Percentiles rank a stretch among this genome's conserved stretches.
phyloP scores from a whole-genome alignment of 2,797 vertebrate genomes.

The Ctenopoma multispine region DNA sequence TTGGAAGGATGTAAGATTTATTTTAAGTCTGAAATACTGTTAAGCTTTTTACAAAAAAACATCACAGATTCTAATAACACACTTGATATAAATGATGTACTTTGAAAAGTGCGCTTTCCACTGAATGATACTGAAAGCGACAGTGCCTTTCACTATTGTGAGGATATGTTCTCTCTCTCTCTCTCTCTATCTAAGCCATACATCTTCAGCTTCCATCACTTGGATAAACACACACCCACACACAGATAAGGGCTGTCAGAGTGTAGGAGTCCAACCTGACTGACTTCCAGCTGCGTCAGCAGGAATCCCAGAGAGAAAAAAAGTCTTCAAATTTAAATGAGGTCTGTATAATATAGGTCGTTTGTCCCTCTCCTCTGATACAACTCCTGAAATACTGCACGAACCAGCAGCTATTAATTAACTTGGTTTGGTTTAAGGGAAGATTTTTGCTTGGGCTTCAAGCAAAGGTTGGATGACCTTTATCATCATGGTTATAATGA shows the following conservation, averaged over 20 bases:
- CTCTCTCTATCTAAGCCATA: slow-evolving; percentile 16
- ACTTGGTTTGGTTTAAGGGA: too few relatives aligned
- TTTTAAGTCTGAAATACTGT: neutral
- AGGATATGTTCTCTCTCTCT: slow-evolving; percentile 38
- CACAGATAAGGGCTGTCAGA: slow-evolving; percentile 50
- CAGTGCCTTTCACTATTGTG: neutral
- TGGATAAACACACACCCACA: slow-evolving; percentile 57
- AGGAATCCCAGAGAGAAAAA: slow-evolving; percentile 40
- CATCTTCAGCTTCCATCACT: slow-evolving; percentile 32
- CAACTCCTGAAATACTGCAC: neutral
- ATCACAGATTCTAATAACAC: neutral
- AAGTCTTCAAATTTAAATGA: neutral
- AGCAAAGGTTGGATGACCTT: too few relatives aligned
- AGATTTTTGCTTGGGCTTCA: too few relatives aligned
- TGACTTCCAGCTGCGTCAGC: slow-evolving; percentile 74
- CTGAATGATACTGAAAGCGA: slow-evolving; percentile 13
- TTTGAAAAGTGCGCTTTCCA: slow-evolving; percentile 15
- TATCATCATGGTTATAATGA: neutral
- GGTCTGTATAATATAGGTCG: neutral
- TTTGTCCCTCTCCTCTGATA: neutral
- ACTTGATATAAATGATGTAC: neutral
- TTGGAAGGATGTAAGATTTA: slow-evolving; percentile 4
- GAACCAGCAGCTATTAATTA: neutral
- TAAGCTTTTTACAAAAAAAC: slow-evolving; percentile 15
- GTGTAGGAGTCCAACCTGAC: slow-evolving; percentile 52